A percentile compares a stretch with the other conserved stretches of the same genome.
phyloP scores from a whole-genome alignment of 2,113 vertebrate species.

The Stigmatopora nigra region DNA sequence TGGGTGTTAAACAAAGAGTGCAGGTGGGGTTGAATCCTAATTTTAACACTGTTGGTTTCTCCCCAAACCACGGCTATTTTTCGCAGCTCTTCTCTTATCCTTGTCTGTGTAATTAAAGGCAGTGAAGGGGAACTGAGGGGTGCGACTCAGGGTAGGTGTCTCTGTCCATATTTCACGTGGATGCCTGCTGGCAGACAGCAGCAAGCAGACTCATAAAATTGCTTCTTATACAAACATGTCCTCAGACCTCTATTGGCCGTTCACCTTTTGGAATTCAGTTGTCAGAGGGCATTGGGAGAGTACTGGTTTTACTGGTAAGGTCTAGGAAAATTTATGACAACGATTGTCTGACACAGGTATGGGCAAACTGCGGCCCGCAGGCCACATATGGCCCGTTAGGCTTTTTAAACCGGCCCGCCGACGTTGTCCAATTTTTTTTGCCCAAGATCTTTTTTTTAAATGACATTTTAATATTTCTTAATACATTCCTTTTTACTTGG shows the following conservation, averaged over 20 bases:
- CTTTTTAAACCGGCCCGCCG: too few species aligned
- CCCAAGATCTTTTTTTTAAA: too few species aligned
- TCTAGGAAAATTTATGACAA: background rate
- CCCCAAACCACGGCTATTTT: conserved; percentile 25
- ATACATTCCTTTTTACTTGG: too few species aligned
- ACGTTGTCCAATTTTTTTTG: too few species aligned
- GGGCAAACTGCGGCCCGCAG: too few species aligned
- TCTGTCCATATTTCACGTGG: conserved; percentile 42
- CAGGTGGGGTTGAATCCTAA: conserved; percentile 26
- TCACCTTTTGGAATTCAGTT: conserved; percentile 8
- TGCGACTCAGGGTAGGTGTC: conserved; percentile 32
- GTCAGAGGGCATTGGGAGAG: background rate
- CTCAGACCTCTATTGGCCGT: background rate
- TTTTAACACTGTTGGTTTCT: conserved; percentile 17
- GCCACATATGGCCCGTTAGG: too few species aligned
- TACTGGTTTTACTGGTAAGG: background rate
- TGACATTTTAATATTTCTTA: too few species aligned
- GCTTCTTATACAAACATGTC: conserved; percentile 13
- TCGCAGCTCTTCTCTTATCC: conserved; percentile 54
- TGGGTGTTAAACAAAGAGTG: background rate
- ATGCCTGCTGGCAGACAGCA: conserved; percentile 29
- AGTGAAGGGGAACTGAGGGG: conserved; percentile 60
- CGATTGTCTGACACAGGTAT: too few species aligned
- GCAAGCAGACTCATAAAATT: conserved; percentile 23
- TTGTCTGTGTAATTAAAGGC: conserved; percentile 66